Percentiles rank a stretch among this genome's conserved stretches.
These are phyloP conservation scores for Andricus curvator DNA, from an alignment of 2,888 invertebrate genomes.

Conservation along the genomic window DNA sequence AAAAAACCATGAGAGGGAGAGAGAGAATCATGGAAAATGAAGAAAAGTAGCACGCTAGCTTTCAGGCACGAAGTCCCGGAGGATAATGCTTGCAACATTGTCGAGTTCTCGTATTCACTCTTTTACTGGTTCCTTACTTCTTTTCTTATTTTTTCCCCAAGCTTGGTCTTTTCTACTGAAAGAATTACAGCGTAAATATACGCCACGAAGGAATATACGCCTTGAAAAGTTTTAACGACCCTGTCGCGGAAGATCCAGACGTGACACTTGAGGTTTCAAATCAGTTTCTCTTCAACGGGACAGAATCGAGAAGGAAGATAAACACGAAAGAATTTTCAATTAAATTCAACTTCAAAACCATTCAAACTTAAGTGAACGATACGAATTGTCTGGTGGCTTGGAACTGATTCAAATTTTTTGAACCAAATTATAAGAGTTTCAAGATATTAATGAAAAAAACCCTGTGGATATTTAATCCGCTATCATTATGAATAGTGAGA, in stretches of 20 bases:
- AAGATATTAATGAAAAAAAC: too few species aligned
- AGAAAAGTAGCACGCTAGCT: conserved; percentile 64
- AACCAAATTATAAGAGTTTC: too few species aligned
- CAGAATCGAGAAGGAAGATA: conserved; percentile 22
- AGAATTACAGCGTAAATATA: conserved; percentile 38
- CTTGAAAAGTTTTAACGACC: conserved; percentile 39
- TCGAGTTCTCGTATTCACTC: conserved; percentile 38
- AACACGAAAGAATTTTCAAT: conserved; percentile 34
- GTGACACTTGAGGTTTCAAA: conserved; percentile 35
- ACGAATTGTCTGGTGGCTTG: not conserved
- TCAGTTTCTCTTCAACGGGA: conserved; percentile 15
- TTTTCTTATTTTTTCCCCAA: conserved; percentile 12
- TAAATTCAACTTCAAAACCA: conserved; percentile 16
- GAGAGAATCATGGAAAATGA: conserved; percentile 56
- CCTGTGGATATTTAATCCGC: too few species aligned
- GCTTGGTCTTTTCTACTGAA: conserved; percentile 29
- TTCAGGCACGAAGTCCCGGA: conserved; percentile 61
- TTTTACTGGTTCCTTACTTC: not conserved
- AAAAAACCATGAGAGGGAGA: not conserved
- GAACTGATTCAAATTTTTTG: not conserved
- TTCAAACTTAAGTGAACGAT: not conserved
- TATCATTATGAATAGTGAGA: too few species aligned
- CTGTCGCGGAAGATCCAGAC: conserved; percentile 35
- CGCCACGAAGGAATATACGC: conserved; percentile 22
- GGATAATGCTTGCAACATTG: conserved; percentile 57